Evolutionary conservation across 2,113 vertebrate species (phyloP).

Genomic region (Zosterops borbonicus): DNA sequence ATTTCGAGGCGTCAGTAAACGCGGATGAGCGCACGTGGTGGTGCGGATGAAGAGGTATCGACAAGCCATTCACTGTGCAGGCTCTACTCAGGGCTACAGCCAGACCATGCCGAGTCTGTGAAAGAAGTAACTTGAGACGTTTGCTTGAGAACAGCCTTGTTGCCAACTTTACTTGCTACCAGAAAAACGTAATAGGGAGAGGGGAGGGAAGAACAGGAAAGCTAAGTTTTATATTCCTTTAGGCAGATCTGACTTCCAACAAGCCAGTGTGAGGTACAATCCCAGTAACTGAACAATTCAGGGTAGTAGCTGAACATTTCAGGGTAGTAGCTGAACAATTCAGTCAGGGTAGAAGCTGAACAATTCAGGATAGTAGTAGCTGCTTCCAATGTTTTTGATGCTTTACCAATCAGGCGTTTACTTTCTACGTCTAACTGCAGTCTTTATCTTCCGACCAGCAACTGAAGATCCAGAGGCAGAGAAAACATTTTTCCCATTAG

Average conservation of each 20-base stretch:
- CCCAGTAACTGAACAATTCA: slow-evolving; percentile 71
- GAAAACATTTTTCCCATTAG: slow-evolving; percentile 76
- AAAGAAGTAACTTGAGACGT: slow-evolving; percentile 66
- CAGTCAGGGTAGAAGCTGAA: slow-evolving; percentile 68
- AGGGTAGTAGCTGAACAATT: slow-evolving; percentile 67
- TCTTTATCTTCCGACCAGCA: slow-evolving; percentile 92
- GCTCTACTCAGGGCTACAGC: slow-evolving; percentile 74
- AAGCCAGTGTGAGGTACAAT: slow-evolving; percentile 73
- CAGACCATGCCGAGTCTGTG: slow-evolving; percentile 76
- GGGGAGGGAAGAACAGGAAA: slow-evolving; percentile 28
- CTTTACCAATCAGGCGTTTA: slow-evolving; percentile 71
- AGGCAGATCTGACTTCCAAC: slow-evolving; percentile 72
- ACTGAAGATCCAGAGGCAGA: slow-evolving; percentile 78
- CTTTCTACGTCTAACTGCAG: slow-evolving; percentile 92
- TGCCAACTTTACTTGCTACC: slow-evolving; percentile 67
- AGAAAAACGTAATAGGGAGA: not conserved
- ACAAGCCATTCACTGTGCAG: slow-evolving; percentile 78
- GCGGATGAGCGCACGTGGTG: slow-evolving; percentile 63
- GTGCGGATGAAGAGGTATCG: slow-evolving; percentile 79
- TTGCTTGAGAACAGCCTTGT: slow-evolving; percentile 67
- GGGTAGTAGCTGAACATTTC: slow-evolving; percentile 28
- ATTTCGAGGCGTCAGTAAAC: slow-evolving; percentile 65
- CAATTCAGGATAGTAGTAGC: slow-evolving; percentile 71
- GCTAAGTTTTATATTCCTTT: slow-evolving; percentile 66
- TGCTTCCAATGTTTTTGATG: slow-evolving; percentile 61